Evolutionary conservation across 1,140 invertebrate species (phyloP).

Genomic region (Acromyrmex echinatior): DNA sequence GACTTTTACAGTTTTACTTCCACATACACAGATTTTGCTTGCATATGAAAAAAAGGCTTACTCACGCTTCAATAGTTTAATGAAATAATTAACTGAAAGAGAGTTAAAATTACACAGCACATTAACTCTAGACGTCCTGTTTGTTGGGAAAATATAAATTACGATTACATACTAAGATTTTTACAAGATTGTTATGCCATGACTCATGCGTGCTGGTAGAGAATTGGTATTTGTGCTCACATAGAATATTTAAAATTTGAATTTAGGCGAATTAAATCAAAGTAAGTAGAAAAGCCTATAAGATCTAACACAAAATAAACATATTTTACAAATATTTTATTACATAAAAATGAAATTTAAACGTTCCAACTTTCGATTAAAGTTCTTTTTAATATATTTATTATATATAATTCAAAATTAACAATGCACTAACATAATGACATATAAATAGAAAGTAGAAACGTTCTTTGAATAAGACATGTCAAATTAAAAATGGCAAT

Average conservation of each 20-base stretch:
- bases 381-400: too few relatives aligned
- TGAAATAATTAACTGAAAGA: slow-evolving; percentile 64
- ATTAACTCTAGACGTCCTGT: slow-evolving; percentile 71
- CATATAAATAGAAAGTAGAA: too few relatives aligned
- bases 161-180: slow-evolving; percentile 32
- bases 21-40: slow-evolving; percentile 68
- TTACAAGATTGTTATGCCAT: slow-evolving; percentile 57
- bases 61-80: slow-evolving; percentile 69
- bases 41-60: slow-evolving; percentile 69
- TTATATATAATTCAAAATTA: too few relatives aligned
- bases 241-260: slow-evolving; percentile 57
- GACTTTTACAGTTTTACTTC: slow-evolving; percentile 39
- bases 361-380: too few relatives aligned
- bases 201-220: slow-evolving; percentile 66
- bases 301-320: too few relatives aligned
- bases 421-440: too few relatives aligned
- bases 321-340: too few relatives aligned
- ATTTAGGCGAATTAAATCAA: too few relatives aligned
- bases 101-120: slow-evolving; percentile 59
- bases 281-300: too few relatives aligned
- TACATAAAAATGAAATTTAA: too few relatives aligned
- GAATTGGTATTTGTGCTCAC: slow-evolving; percentile 54
- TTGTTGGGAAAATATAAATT: slow-evolving; percentile 68
- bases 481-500: too few relatives aligned
- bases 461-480: too few relatives aligned